Evolutionary conservation across 2,113 vertebrate species (phyloP).

Genomic region (Chamaetylas fuelleborni): DNA sequence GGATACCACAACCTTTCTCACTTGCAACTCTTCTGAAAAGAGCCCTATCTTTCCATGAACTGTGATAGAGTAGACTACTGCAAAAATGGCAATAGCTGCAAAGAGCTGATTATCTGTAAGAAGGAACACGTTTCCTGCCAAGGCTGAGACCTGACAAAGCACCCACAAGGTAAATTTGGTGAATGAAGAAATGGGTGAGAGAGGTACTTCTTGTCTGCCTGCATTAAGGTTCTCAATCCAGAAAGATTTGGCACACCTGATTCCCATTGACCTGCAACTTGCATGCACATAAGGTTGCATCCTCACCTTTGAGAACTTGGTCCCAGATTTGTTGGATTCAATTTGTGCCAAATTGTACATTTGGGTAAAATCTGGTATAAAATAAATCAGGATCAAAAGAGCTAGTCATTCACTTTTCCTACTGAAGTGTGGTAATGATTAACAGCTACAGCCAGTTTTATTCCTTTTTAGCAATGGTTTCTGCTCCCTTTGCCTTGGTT

Average conservation of each 20-base stretch:
- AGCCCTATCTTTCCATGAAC: not conserved
- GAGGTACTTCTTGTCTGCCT: not conserved
- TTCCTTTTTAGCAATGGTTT: not conserved
- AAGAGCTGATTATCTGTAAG: not conserved
- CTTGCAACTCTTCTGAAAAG: not conserved
- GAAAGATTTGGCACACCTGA: not conserved
- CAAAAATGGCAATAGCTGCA: conserved; percentile 2
- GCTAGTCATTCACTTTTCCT: not conserved
- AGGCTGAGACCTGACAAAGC: conserved; percentile 28
- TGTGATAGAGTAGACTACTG: not conserved
- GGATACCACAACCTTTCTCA: not conserved
- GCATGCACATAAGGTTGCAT: not conserved
- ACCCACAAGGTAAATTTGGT: not conserved
- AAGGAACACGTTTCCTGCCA: not conserved
- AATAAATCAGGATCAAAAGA: not conserved
- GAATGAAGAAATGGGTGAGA: not conserved
- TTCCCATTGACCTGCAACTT: not conserved
- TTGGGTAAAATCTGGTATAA: not conserved
- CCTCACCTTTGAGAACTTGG: not conserved
- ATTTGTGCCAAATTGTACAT: accelerated
- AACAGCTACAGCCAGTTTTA: not conserved
- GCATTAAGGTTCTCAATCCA: not conserved
- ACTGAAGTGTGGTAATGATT: not conserved
- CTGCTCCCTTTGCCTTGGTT: not conserved
- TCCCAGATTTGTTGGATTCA: accelerated